Conservation (phyloP, 2,888 invertebrate species). For the Mythimna ferrago region DNA sequence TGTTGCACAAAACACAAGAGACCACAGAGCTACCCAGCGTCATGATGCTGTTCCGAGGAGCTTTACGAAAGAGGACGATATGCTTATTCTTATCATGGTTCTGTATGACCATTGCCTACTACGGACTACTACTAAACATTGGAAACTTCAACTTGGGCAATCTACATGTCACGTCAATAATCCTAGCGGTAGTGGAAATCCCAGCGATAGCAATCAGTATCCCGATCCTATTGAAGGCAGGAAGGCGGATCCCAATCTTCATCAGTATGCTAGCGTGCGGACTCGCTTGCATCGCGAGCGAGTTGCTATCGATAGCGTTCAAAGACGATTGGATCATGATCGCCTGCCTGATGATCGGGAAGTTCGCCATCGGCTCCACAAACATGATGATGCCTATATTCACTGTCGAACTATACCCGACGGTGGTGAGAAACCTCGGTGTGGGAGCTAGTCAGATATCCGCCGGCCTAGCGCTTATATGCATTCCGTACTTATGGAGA, state of each 20-base stretch:
- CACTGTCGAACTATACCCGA: conserved; percentile 94
- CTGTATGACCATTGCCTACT: conserved; percentile 94
- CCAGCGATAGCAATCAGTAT: conserved; percentile 95
- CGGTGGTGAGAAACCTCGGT: conserved; percentile 93
- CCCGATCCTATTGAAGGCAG: conserved; percentile 93
- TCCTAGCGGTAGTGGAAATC: conserved; percentile 94
- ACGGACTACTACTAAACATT: conserved; percentile 94
- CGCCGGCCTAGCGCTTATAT: conserved; percentile 94
- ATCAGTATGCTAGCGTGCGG: conserved; percentile 93
- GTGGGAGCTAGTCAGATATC: conserved; percentile 94
- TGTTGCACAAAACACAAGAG: conserved; percentile 86
- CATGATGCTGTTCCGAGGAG: conserved; percentile 92
- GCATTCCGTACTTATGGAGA: conserved; percentile 95
- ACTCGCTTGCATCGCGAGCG: conserved; percentile 92
- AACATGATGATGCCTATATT: conserved; percentile 95
- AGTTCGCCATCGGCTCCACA: conserved; percentile 94
- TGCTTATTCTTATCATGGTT: conserved; percentile 94
- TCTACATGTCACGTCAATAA: conserved; percentile 93
- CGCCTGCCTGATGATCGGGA: conserved; percentile 94
- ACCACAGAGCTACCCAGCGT: conserved; percentile 89
- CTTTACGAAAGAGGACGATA: conserved; percentile 92
- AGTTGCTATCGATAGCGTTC: conserved; percentile 88
- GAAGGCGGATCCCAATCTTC: conserved; percentile 93
- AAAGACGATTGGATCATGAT: conserved; percentile 93
- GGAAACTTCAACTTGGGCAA: conserved; percentile 94